Evolutionary conservation across 1,140 invertebrate species (phyloP), one percentile per base, ranked within the genome.

Genomic region (Vanessa tameamea): DNA sequence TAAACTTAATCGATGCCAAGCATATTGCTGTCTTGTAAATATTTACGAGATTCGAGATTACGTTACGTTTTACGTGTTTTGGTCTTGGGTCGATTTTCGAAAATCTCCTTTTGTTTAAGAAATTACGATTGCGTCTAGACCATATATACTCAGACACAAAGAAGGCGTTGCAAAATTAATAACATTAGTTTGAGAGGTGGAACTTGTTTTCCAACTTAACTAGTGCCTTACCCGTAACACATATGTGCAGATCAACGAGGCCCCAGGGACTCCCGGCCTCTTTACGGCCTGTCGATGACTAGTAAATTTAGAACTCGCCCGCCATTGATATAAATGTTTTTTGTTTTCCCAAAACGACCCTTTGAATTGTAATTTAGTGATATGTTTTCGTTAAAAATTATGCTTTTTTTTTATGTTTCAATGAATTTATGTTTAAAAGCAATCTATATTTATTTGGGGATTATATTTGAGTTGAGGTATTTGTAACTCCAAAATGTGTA

Each of bases 291-390:
- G 90, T 92, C 90, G 90, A 92, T 92, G 89, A 90, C 88, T 91
- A 87, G 83, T 85, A 87, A 90, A 92, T 92, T 92, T 91, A 89
- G 87, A 92, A 87, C 89, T 86, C 80, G 73, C 87, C 84, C 81
- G 78, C 89, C 90, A 92, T 92, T 92, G 89, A 92, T 91, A 92
- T 91, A 89, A 92, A 92, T 92, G 90, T 92, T 92, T 92, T 92
- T 92, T 91, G 88, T 90, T 90, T 86, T 90, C 89, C 90, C 90
- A 87, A 88, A 90, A 90, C 90, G 83, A 85, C 89, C 88, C 82
- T 91, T 86, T 80, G 81, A 87, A 91, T 91, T 90, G 90, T 92
- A 89, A 92, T 92, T 91, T 92, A 92, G 82, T 87, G 82, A 77
- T 65, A 73, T 74, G 57, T 73, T 74, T 73, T 73, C 73, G 67